These are phyloP conservation scores for Campylorhamphus procurvoides DNA, from an alignment of 2,113 vertebrate genomes.

Conservation along the genomic window DNA sequence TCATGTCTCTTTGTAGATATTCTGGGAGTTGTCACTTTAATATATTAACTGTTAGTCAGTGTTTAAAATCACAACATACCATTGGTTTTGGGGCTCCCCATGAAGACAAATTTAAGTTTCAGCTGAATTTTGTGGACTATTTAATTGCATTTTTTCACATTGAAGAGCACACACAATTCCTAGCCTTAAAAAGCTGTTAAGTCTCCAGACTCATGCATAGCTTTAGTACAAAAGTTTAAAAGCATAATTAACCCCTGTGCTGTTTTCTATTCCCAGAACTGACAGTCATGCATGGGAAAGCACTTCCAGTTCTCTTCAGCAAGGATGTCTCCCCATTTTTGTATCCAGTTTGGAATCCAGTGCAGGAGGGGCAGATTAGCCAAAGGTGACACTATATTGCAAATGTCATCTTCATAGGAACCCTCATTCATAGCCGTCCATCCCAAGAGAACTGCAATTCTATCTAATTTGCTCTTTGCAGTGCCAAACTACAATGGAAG, in stretches of 20 bases:
- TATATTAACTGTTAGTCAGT: not conserved
- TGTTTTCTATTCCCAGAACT: not conserved
- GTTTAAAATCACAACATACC: not conserved
- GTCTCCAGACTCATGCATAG: not conserved
- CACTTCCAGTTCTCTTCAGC: not conserved
- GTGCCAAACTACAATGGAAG: not conserved
- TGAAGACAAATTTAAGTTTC: not conserved
- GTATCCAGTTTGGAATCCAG: not conserved
- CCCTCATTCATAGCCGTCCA: not conserved
- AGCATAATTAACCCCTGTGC: not conserved
- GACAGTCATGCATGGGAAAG: not conserved
- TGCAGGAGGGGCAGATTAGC: not conserved
- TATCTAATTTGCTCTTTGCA: not conserved
- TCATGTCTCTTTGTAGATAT: not conserved
- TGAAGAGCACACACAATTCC: not conserved
- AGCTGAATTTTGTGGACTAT: not conserved
- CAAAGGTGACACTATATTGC: not conserved
- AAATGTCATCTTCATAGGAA: not conserved
- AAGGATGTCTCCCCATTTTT: not conserved
- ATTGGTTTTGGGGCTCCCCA: not conserved
- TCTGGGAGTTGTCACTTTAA: not conserved
- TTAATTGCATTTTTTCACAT: not conserved
- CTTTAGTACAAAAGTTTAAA: not conserved
- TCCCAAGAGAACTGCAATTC: not conserved
- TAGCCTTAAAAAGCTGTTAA: not conserved